phyloP scores from a whole-genome alignment of 2,888 invertebrate species.

The Nephrotoma flavescens region DNA sequence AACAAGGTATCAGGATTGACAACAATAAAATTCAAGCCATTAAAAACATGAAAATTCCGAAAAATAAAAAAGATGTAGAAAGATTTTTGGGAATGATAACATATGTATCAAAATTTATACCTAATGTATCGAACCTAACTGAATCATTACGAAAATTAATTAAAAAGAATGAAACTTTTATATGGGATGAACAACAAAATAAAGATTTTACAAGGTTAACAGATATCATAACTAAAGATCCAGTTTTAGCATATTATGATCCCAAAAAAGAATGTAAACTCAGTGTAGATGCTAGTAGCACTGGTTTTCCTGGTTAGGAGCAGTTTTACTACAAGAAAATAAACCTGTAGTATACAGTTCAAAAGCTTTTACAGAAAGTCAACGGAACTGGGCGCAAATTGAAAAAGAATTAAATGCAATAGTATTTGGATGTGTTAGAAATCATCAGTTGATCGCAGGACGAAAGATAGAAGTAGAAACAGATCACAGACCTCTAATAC shows the following conservation, averaged over 20 bases:
- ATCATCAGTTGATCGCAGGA: no score
- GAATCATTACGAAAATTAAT: slow-evolving; percentile 6
- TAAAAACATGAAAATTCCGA: slow-evolving; percentile 9
- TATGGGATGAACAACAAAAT: slow-evolving; percentile 14
- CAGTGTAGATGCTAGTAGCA: background rate
- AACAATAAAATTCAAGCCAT: slow-evolving; percentile 15
- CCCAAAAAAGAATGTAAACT: background rate
- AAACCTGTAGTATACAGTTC: no score
- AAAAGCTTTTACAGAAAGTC: slow-evolving; percentile 11
- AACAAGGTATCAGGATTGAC: slow-evolving; percentile 12
- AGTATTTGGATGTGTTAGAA: no score
- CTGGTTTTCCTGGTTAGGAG: slow-evolving; percentile 14
- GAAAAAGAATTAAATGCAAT: no score
- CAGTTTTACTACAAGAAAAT: no score
- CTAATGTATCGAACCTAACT: slow-evolving; percentile 14
- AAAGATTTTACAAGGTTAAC: slow-evolving; percentile 9
- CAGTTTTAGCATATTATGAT: slow-evolving; percentile 13
- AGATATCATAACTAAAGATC: background rate
- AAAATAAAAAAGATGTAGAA: no score
- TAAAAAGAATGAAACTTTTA: no score
- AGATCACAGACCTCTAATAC: no score
- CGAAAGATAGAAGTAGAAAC: no score
- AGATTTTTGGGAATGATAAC: no score
- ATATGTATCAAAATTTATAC: slow-evolving; percentile 18
- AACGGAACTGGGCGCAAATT: slow-evolving; percentile 12